Evolutionary conservation across 2,113 vertebrate species (phyloP).

Genomic region (Myotis davidii): DNA sequence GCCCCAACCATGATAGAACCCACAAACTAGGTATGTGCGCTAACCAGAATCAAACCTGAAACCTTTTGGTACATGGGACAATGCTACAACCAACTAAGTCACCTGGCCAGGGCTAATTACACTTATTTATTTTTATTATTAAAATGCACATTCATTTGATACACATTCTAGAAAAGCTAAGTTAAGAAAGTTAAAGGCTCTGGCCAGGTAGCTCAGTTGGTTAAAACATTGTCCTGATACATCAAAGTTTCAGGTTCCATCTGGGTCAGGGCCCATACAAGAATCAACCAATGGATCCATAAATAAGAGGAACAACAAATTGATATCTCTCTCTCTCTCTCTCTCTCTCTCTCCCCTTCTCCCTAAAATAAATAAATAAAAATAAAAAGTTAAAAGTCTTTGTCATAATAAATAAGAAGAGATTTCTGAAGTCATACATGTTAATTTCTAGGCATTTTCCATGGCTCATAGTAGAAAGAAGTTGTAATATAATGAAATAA

Average conservation of each 20-base stretch:
- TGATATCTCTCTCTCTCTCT: no score
- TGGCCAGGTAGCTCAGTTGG: neutral
- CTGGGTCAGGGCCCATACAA: neutral
- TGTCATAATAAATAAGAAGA: constrained; percentile 14
- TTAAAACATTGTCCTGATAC: neutral
- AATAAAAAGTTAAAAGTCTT: constrained; percentile 11
- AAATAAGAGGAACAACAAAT: neutral
- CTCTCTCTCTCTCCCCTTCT: neutral
- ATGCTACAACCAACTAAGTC: neutral
- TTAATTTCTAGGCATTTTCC: constrained; percentile 47
- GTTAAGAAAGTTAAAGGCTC: constrained; percentile 5
- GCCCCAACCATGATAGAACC: neutral
- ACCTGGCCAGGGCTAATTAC: neutral
- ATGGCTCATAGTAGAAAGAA: constrained; percentile 28
- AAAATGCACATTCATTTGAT: neutral
- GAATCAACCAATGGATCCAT: neutral
- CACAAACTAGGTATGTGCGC: neutral
- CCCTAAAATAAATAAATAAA: neutral
- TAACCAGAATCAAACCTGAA: neutral
- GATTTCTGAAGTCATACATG: constrained; percentile 5
- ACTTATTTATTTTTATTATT: constrained; percentile 38
- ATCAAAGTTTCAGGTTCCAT: neutral
- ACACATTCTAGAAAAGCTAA: neutral
- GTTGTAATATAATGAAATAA: neutral
- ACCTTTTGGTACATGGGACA: neutral